Evolutionary conservation across 2,113 vertebrate species (phyloP).

Genomic region (Zingel zingel): DNA sequence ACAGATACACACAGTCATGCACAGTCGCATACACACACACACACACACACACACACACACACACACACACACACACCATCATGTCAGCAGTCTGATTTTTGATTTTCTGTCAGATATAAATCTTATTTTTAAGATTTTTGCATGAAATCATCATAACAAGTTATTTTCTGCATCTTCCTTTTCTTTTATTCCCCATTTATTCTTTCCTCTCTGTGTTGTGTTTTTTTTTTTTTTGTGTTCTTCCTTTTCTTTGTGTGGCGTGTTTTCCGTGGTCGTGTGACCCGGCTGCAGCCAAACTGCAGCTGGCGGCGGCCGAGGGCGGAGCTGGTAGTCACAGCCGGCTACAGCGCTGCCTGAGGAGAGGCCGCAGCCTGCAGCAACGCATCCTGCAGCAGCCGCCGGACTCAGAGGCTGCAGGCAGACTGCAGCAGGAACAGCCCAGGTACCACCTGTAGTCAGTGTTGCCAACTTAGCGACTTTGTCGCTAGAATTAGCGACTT

Average conservation of each 20-base stretch:
- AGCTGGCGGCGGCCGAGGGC: slow-evolving; percentile 40
- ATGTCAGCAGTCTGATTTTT: slow-evolving; percentile 22
- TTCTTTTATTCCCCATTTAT: slow-evolving; percentile 33
- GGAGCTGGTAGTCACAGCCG: slow-evolving; percentile 65
- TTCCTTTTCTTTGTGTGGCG: slow-evolving; percentile 27
- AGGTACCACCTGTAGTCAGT: slow-evolving; percentile 68
- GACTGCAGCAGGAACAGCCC: slow-evolving; percentile 48
- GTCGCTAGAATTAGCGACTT: no score
- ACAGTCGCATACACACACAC: background rate
- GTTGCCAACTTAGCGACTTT: no score
- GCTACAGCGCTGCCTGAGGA: slow-evolving; percentile 77
- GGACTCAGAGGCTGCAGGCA: slow-evolving; percentile 47
- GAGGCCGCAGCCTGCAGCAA: slow-evolving; percentile 73
- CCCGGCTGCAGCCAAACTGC: slow-evolving; percentile 72
- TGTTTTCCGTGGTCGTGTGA: slow-evolving; percentile 41
- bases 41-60: background rate
- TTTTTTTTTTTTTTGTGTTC: background rate
- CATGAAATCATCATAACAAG: slow-evolving; percentile 59
- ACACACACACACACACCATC: slow-evolving; percentile 7
- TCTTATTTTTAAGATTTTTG: slow-evolving; percentile 59
- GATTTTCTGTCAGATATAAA: slow-evolving; percentile 35
- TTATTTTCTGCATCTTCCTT: slow-evolving; percentile 61
- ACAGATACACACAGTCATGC: background rate
- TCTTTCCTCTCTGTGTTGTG: slow-evolving; percentile 18
- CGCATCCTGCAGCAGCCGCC: slow-evolving; percentile 61